Conservation (phyloP, 1,140 invertebrate genomes). For the Drosophila chauvacae region DNA sequence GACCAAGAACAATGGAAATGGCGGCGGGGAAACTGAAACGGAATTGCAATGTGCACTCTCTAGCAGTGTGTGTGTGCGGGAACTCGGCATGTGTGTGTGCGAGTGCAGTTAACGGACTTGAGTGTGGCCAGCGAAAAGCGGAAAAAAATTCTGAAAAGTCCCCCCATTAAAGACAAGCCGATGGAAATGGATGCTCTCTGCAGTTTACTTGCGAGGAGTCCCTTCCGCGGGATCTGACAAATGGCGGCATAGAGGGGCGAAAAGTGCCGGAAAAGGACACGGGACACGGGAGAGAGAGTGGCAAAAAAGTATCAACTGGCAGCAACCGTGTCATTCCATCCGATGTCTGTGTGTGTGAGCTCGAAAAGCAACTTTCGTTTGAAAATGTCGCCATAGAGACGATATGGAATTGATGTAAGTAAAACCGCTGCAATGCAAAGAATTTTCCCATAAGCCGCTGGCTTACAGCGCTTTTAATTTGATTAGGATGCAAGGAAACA, state of each 20-base stretch:
- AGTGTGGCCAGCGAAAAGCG: slow-evolving; percentile 32
- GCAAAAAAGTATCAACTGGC: slow-evolving; percentile 36
- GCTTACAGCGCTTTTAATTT: slow-evolving; percentile 31
- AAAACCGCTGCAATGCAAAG: slow-evolving; percentile 43
- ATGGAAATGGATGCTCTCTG: slow-evolving; percentile 20
- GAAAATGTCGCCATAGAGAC: slow-evolving; percentile 47
- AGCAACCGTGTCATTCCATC: slow-evolving; percentile 23
- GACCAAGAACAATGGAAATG: slow-evolving; percentile 29
- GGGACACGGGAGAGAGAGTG: slow-evolving; percentile 3
- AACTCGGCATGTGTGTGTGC: neutral
- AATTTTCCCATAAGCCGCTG: slow-evolving; percentile 37
- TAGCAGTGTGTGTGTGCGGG: neutral
- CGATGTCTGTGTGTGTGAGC: slow-evolving; percentile 25
- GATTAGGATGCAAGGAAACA: slow-evolving; percentile 20
- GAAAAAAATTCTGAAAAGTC: slow-evolving; percentile 22
- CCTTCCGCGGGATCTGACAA: slow-evolving; percentile 8
- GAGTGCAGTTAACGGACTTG: slow-evolving; percentile 26
- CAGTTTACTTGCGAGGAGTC: slow-evolving; percentile 7
- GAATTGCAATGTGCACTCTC: slow-evolving; percentile 35
- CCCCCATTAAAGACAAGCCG: slow-evolving; percentile 42
- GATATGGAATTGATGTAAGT: slow-evolving; percentile 40
- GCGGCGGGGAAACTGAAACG: neutral
- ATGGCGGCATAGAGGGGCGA: slow-evolving; percentile 1
- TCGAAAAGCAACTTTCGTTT: slow-evolving; percentile 52
- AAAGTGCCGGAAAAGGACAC: slow-evolving; percentile 1